These are phyloP conservation scores for Plagiodera versicolora DNA, from an alignment of 2,888 invertebrate genomes.

Conservation along the genomic window DNA sequence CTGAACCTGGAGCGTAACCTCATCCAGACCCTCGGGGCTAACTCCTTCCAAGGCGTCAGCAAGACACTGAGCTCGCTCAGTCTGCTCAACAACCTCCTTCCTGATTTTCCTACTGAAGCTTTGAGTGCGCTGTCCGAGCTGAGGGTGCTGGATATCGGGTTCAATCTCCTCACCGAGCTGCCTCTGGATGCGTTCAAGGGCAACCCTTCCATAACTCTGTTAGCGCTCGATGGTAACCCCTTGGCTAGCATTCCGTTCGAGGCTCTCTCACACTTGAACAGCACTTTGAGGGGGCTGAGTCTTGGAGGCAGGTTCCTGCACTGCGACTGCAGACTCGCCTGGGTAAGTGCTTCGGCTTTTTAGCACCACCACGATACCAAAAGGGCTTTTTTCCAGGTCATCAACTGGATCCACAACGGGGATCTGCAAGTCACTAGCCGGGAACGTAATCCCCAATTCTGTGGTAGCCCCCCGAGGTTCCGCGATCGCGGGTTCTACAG, in stretches of 20 bases:
- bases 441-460: slow-evolving; percentile 90
- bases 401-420: slow-evolving; percentile 84
- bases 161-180: slow-evolving; percentile 82
- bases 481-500: slow-evolving; percentile 84
- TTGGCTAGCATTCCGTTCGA: slow-evolving; percentile 79
- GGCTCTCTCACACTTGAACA: slow-evolving; percentile 77
- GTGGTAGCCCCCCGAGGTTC: slow-evolving; percentile 79
- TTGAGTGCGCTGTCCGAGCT: slow-evolving; percentile 77
- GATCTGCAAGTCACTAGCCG: slow-evolving; percentile 91
- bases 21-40: slow-evolving; percentile 73
- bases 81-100: slow-evolving; percentile 83
- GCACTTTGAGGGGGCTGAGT: slow-evolving; percentile 81
- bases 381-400: slow-evolving; percentile 43
- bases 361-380: too few relatives aligned
- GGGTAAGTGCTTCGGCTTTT: too few relatives aligned
- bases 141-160: slow-evolving; percentile 88
- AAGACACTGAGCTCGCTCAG: slow-evolving; percentile 85
- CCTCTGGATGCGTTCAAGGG: slow-evolving; percentile 79
- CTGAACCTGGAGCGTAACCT: slow-evolving; percentile 87
- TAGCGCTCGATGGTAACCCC: slow-evolving; percentile 91
- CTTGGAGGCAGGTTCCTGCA: slow-evolving; percentile 85
- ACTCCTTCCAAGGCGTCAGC: slow-evolving; percentile 78
- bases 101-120: slow-evolving; percentile 84
- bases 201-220: slow-evolving; percentile 80
- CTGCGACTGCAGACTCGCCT: slow-evolving; percentile 84